Conservation (phyloP, 2,797 vertebrate species). For the Clarias pachynema region DNA sequence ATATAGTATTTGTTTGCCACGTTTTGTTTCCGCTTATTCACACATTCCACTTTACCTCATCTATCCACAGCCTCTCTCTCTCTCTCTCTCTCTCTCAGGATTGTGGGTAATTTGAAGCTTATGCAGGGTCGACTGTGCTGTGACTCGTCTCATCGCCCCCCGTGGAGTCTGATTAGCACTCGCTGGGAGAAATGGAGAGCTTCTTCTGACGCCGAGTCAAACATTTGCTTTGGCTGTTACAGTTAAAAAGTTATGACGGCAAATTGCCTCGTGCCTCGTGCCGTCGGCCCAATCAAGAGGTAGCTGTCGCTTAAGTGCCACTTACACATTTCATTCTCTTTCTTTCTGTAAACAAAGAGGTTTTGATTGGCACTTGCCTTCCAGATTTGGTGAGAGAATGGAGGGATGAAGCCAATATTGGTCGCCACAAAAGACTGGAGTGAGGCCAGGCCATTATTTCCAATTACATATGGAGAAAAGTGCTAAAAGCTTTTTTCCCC, state of each 20-base stretch:
- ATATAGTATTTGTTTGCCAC: background rate
- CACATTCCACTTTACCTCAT: conserved; percentile 9
- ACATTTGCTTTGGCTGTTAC: conserved; percentile 48
- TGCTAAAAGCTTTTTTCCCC: conserved; percentile 17
- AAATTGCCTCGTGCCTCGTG: conserved; percentile 63
- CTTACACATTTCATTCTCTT: conserved; percentile 65
- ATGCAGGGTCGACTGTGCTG: conserved; percentile 53
- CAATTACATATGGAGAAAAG: conserved; percentile 21
- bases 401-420: conserved; percentile 21
- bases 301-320: conserved; percentile 66
- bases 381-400: conserved; percentile 28
- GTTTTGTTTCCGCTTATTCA: background rate
- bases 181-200: conserved; percentile 40
- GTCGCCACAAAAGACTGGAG: conserved; percentile 28
- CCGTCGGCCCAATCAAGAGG: conserved; percentile 59
- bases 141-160: conserved; percentile 54
- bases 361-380: conserved; percentile 63
- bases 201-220: conserved; percentile 42
- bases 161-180: conserved; percentile 51
- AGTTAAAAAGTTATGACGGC: conserved; percentile 56
- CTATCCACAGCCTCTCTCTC: background rate
- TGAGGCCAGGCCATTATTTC: conserved; percentile 24
- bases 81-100: conserved; percentile 4
- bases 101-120: conserved; percentile 61
- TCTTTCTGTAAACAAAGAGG: conserved; percentile 68